These are phyloP conservation scores for Xiphophorus birchmanni DNA, from an alignment of 2,797 vertebrate genomes.

Conservation along the genomic window DNA sequence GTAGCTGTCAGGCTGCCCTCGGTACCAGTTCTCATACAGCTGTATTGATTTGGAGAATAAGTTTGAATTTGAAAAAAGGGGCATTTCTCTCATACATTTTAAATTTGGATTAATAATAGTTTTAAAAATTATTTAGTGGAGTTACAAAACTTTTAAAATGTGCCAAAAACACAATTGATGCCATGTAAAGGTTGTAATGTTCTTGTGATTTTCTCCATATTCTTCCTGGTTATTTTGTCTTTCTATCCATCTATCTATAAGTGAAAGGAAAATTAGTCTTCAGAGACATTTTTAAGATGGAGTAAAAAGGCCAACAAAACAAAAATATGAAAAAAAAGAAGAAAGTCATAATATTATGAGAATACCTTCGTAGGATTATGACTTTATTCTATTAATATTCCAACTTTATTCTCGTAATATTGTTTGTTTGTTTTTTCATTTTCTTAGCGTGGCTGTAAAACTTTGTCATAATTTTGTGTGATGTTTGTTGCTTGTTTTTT, in stretches of 20 bases:
- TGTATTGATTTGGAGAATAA: conserved; percentile 46
- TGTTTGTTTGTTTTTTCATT: too few relatives aligned
- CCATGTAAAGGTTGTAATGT: background rate
- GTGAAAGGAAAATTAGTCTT: background rate
- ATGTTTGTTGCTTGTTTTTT: background rate
- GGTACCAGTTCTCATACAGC: conserved; percentile 96
- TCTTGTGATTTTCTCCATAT: background rate
- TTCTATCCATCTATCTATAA: background rate
- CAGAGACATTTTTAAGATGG: background rate
- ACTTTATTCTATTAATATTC: too few relatives aligned
- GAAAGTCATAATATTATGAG: too few relatives aligned
- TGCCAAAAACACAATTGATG: background rate
- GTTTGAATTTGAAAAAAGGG: background rate
- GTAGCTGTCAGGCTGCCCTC: conserved; percentile 94
- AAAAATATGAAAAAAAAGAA: too few relatives aligned
- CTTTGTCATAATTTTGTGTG: background rate
- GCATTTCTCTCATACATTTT: background rate
- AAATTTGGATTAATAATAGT: background rate
- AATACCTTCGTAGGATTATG: too few relatives aligned
- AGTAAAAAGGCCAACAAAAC: too few relatives aligned
- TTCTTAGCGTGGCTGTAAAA: too few relatives aligned
- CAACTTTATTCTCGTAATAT: too few relatives aligned
- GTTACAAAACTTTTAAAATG: background rate
- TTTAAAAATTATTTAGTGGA: background rate
- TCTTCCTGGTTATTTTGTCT: background rate